Conservation (phyloP, 2,113 vertebrate species). For the western clawed frog (Xenopus tropicalis) region DNA sequence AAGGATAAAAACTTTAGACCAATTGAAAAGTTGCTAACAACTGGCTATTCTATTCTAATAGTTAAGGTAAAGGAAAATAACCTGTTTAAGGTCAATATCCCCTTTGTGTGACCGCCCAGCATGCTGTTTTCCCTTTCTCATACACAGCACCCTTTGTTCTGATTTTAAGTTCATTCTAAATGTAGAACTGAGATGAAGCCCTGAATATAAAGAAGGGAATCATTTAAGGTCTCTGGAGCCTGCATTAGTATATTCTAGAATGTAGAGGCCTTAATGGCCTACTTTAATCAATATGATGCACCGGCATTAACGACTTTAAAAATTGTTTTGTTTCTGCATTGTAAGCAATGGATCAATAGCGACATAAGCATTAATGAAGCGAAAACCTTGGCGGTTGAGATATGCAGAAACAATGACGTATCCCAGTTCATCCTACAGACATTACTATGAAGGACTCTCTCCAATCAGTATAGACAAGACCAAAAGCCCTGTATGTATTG, state of each 20-base stretch:
- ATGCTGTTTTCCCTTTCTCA: slow-evolving; percentile 1
- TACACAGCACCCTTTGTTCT: background rate
- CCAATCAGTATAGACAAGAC: background rate
- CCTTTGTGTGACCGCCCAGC: too few species aligned
- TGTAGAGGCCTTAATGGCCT: background rate
- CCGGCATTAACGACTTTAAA: slow-evolving; percentile 12
- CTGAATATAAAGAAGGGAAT: slow-evolving; percentile 9
- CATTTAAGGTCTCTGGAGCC: slow-evolving; percentile 13
- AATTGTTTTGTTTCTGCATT: background rate
- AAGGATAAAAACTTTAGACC: too few species aligned
- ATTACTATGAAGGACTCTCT: background rate
- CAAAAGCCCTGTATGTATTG: too few species aligned
- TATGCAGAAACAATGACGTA: background rate
- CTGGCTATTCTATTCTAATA: too few species aligned
- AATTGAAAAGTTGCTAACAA: too few species aligned
- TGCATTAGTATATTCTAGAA: slow-evolving; percentile 8
- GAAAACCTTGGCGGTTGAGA: background rate
- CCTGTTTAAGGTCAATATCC: too few species aligned
- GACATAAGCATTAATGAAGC: slow-evolving; percentile 21
- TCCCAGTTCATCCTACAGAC: slow-evolving; percentile 1
- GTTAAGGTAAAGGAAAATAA: too few species aligned
- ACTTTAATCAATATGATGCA: slow-evolving; percentile 28
- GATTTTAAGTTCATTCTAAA: background rate
- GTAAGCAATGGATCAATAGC: slow-evolving; percentile 29
- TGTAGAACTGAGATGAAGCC: slow-evolving; percentile 17